Conservation (phyloP, 30 jellyfish, hydroid and myxozoan species). For the Cassiopea xamachana region DNA sequence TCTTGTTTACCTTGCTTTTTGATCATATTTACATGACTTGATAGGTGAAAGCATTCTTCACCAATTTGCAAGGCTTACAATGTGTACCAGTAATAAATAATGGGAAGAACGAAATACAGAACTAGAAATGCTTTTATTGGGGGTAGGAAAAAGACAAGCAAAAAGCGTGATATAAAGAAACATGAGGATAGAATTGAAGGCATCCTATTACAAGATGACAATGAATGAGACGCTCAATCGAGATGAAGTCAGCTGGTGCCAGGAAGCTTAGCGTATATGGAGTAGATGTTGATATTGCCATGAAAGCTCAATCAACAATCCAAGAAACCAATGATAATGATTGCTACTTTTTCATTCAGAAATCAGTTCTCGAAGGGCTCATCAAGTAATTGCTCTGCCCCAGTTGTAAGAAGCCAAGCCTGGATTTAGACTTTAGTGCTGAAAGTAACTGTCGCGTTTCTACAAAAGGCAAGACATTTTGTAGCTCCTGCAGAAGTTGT, state of each 20-base stretch:
- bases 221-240: neutral
- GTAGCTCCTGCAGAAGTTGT: neutral
- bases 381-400: constrained; percentile 8
- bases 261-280: constrained; percentile 23
- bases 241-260: constrained; percentile 17
- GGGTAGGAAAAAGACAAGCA: neutral
- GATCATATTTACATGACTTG: neutral
- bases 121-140: neutral
- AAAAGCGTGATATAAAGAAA: neutral
- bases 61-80: neutral
- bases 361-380: neutral
- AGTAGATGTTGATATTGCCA: neutral
- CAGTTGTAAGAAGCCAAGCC: neutral
- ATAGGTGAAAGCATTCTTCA: no score
- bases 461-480: constrained; percentile 1
- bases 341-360: constrained; percentile 25
- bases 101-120: neutral
- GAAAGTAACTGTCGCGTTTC: neutral
- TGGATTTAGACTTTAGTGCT: neutral
- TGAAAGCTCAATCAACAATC: neutral
- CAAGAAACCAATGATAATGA: neutral
- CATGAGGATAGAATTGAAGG: neutral
- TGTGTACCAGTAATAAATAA: no score
- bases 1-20: neutral
- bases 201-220: neutral